Evolutionary conservation across 2,888 invertebrate species (phyloP).

Genomic region (Anoplius nigerrimus): DNA sequence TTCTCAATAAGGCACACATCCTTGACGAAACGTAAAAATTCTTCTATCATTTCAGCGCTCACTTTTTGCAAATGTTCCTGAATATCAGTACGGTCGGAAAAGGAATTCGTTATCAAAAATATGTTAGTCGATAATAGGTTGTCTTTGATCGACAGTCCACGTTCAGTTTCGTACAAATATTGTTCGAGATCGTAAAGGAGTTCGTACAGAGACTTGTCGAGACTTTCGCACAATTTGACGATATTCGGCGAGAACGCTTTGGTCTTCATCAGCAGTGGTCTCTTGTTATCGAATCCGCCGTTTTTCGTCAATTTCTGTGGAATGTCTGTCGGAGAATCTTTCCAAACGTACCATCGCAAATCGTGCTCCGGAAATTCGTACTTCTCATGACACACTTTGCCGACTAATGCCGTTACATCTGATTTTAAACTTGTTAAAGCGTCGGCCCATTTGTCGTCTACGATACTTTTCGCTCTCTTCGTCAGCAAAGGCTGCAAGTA

Average conservation of each 20-base stretch:
- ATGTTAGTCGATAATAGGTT: constrained; percentile 61
- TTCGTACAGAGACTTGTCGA: constrained; percentile 80
- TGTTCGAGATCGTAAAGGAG: constrained; percentile 83
- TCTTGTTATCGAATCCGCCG: constrained; percentile 64
- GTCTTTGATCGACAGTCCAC: constrained; percentile 53
- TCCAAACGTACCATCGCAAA: constrained; percentile 85
- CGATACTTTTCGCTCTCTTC: constrained; percentile 79
- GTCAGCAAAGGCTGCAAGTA: constrained; percentile 86
- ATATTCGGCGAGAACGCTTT: constrained; percentile 86
- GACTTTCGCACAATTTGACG: constrained; percentile 81
- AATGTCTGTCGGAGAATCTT: constrained; percentile 79
- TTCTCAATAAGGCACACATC: constrained; percentile 54
- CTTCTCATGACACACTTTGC: constrained; percentile 62
- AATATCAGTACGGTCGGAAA: constrained; percentile 64
- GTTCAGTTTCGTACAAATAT: constrained; percentile 80
- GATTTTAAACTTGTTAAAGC: constrained; percentile 59
- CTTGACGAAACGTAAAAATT: constrained; percentile 60
- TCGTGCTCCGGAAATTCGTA: constrained; percentile 79
- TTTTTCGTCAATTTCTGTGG: constrained; percentile 74
- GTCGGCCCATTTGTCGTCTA: constrained; percentile 61
- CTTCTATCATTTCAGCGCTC: constrained; percentile 58
- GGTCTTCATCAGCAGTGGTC: constrained; percentile 83
- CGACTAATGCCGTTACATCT: constrained; percentile 61
- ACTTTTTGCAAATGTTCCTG: constrained; percentile 67
- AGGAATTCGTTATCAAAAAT: constrained; percentile 63